Base-by-base conservation (phyloP, 37 sponge, comb jelly and placozoan genomes). In the Corticium candelabrum region DNA sequence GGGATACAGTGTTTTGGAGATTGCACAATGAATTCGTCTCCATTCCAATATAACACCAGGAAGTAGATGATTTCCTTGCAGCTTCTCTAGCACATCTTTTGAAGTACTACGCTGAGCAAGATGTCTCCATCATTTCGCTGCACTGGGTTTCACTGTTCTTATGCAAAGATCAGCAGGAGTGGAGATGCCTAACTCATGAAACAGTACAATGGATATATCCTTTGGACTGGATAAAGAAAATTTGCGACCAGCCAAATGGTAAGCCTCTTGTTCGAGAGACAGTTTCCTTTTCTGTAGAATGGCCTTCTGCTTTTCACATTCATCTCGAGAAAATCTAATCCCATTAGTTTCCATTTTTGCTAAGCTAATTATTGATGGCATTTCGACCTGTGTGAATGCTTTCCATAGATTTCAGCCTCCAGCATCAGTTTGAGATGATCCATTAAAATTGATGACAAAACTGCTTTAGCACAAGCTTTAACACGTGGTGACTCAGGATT, bases 121-220 rank as follows among this genome's bases (percentile, higher is more conserved):
- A 39, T 90, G 88, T 34, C 82, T 82, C 2, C 84, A n/a, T 3
- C 78, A 35, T 41, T 70, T 85, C 35, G 34, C 29, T n/a, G 34
- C 29, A n/a, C 73, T 70, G 4, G n/a, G 7, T 43, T 15, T 11
- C 56, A 11, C 56, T 34, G 76, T 79, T 27, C 62, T 81, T 3
- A 77, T 40, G 15, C 38, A 67, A 34, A 15, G 69, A 38, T 33
- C 35, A n/a, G 5, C 73, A 2, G 88, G 79, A 3, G 79, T 0
- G 39, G 87, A 90, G 4, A 99, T 84, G 30, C 89, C 70, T 0
- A 99, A 81, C 35, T 92, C 89, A 7, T 79, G 35, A 62, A 94
- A 99, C 41, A 99, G 85, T 40, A 99, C 90, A n/a, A 77, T 82
- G 33, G 95, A 86, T 29, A 99, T 80, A 7, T 99, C 95, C 34